phyloP scores from a whole-genome alignment of 2,797 vertebrate species.

The Phyllotis vaccarum region DNA sequence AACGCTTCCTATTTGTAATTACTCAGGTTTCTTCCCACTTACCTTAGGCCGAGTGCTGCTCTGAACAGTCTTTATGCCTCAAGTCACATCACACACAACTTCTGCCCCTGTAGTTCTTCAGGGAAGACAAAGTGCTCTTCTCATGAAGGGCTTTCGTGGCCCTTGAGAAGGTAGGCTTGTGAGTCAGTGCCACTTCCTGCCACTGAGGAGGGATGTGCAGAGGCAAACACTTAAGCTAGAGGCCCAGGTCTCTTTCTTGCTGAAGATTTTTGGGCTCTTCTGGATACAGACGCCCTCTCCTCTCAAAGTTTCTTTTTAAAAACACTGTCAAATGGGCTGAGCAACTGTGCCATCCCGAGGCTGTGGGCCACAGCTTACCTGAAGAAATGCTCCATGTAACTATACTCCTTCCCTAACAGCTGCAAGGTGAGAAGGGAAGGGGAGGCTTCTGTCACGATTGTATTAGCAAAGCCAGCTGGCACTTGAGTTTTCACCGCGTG shows the following conservation, averaged over 20 bases:
- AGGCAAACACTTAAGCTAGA: neutral
- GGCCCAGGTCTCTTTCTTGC: neutral
- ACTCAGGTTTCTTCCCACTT: neutral
- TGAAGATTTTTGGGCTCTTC: neutral
- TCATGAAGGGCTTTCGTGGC: neutral
- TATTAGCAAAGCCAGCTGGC: slow-evolving; percentile 24
- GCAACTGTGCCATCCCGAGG: neutral
- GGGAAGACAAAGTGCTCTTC: neutral
- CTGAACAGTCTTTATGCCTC: neutral
- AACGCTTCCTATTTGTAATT: neutral
- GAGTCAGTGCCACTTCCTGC: neutral
- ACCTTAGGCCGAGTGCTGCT: neutral
- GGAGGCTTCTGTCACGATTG: neutral
- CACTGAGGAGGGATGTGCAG: neutral
- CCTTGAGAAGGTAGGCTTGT: neutral
- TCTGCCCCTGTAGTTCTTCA: neutral
- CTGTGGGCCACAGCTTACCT: neutral
- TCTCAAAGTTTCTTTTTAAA: neutral
- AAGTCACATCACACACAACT: neutral
- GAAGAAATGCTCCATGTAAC: neutral
- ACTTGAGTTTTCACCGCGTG: neutral
- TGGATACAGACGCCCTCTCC: too few species aligned
- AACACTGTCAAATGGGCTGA: neutral
- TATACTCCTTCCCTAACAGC: neutral
- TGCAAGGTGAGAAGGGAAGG: too few species aligned